Base-by-base conservation (phyloP, 2,113 vertebrate genomes). In the Sterrhoptilus dennistouni region DNA sequence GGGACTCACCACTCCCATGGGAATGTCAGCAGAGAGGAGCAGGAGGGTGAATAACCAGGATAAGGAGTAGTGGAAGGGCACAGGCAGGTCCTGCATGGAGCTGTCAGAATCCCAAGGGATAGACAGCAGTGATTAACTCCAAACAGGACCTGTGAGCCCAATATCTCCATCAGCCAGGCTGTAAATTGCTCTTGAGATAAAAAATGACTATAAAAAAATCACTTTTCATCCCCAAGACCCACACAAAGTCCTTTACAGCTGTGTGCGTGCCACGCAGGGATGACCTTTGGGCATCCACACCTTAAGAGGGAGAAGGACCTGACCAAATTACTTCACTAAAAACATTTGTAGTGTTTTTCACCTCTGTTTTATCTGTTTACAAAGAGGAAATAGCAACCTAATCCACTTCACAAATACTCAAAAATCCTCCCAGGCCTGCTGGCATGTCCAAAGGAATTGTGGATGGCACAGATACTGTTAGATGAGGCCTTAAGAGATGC, bases 11-110 rank as follows among this genome's bases (percentile, higher is more conserved):
- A 22, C 9, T 45, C 45, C 45, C 45, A 11, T 45, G 45, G 63
- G 40, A 6, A 6, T 31, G n/a, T 1, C 5, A 40, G 56, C 28
- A 40, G 8, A 27, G 8, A 40, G 38, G 24, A 7, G 12, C 2
- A 38, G 50, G 53, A 64, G 17, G 8, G 47, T 3, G 25, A 21
- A 63, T 0, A 3, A 3, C 9, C 12, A 2, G 0, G 29, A 9
- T 4, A 3, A 14, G 42, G 57, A 76, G 2, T 4, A 27, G 28
- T 71, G 28, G 18, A 65, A 33, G 28, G 29, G 7, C 24, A n/a
- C 21, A 20, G 8, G 25, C 64, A 59, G 44, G 9, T 50, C 22
- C 59, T 65, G 10, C 33, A 20, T 12, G 11, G 50, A 81, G 50
- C 76, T 89, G 77, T 4, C 3, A 60, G 53, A 56, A 24, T 61